These are phyloP conservation scores for Sinocyclocheilus rhinocerous DNA, from an alignment of 2,113 vertebrate species.

Conservation along the genomic window DNA sequence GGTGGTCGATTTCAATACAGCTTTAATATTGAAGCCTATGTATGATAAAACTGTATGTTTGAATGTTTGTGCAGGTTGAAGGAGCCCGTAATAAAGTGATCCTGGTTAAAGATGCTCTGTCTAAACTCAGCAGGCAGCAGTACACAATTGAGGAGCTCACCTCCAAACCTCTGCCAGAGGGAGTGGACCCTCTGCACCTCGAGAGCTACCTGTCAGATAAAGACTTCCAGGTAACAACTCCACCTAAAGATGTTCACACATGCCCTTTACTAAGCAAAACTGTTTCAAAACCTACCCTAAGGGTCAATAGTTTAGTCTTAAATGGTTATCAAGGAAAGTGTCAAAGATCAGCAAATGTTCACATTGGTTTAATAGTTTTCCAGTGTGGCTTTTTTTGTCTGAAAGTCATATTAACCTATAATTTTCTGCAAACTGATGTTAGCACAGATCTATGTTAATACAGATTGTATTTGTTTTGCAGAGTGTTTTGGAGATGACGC, in stretches of 20 bases:
- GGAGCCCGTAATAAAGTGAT: conserved; percentile 71
- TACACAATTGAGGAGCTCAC: conserved; percentile 80
- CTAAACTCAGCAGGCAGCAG: conserved; percentile 74
- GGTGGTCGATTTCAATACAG: not conserved
- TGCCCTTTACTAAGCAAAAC: not conserved
- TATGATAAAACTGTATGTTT: not conserved
- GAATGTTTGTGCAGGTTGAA: conserved; percentile 57
- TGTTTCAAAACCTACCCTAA: not conserved
- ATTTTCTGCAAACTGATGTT: not conserved
- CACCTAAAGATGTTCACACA: not conserved
- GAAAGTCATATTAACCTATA: not conserved
- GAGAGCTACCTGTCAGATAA: conserved; percentile 80
- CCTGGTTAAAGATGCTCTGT: conserved; percentile 77
- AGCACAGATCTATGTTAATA: not conserved
- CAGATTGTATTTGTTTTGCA: conserved; percentile 55
- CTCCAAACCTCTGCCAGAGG: conserved; percentile 75
- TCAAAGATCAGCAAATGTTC: not conserved
- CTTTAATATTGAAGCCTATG: not conserved
- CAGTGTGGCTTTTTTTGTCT: not conserved
- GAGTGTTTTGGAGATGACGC: conserved; percentile 75
- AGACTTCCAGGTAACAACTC: conserved; percentile 76
- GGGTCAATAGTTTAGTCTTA: not conserved
- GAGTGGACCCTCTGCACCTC: conserved; percentile 79
- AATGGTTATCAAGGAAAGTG: not conserved
- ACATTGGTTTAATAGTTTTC: not conserved